Conservation (phyloP, 2,888 invertebrate species). For the Trachelus tabidus region DNA sequence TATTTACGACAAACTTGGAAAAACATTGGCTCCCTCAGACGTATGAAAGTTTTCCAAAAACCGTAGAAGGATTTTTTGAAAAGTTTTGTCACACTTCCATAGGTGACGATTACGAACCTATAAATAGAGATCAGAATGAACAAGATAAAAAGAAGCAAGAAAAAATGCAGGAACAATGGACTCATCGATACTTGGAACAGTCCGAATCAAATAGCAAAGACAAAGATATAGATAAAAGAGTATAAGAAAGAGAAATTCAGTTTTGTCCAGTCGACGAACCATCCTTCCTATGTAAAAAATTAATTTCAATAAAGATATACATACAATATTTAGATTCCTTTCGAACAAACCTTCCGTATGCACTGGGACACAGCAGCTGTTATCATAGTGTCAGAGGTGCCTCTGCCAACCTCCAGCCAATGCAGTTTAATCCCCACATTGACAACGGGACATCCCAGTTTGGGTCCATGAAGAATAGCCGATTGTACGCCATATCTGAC, state of each 20-base stretch:
- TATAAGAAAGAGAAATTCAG: background rate
- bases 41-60: background rate
- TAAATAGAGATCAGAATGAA: background rate
- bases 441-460: slow-evolving; percentile 85
- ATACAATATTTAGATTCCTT: background rate
- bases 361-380: slow-evolving; percentile 86
- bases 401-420: slow-evolving; percentile 77
- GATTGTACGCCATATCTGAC: slow-evolving; percentile 78
- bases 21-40: background rate
- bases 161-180: slow-evolving; percentile 12
- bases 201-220: background rate
- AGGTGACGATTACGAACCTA: background rate
- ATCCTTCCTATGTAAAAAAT: background rate
- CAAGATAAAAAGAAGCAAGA: slow-evolving; percentile 3
- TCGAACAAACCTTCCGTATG: slow-evolving; percentile 75
- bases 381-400: slow-evolving; percentile 85
- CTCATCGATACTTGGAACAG: background rate
- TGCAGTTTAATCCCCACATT: slow-evolving; percentile 82
- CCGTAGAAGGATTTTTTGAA: background rate
- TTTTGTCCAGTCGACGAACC: background rate
- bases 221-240: background rate
- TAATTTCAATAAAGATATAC: background rate
- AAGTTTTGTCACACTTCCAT: background rate
- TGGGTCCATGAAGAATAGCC: slow-evolving; percentile 84
- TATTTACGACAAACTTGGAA: background rate